Evolutionary conservation across 2,113 vertebrate genomes (phyloP).

Genomic region (Odontesthes bonariensis): DNA sequence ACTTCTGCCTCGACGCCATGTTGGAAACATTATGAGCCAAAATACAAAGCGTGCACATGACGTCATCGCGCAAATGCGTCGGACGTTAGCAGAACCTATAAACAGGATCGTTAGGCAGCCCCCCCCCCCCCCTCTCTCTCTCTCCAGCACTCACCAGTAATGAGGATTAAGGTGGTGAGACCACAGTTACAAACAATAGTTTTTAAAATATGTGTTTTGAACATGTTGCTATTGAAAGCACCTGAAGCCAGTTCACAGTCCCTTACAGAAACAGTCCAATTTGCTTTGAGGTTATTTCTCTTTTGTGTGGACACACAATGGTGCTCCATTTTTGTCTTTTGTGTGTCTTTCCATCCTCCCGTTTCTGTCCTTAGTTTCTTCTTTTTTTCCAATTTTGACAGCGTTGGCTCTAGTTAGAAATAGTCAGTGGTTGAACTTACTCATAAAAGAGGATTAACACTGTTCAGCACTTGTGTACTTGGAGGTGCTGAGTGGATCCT

Average conservation of each 20-base stretch:
- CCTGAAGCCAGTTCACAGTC: conserved; percentile 36
- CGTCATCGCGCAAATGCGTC: too few relatives aligned
- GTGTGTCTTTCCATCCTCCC: background rate
- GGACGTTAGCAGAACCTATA: too few relatives aligned
- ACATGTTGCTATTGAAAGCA: conserved; percentile 57
- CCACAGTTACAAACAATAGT: conserved; percentile 61
- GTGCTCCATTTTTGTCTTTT: conserved; percentile 4
- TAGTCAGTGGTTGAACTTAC: conserved; percentile 37
- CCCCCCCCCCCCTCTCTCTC: conserved; percentile 7
- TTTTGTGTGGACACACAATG: conserved; percentile 10
- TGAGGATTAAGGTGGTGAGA: conserved; percentile 73
- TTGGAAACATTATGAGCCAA: too few relatives aligned
- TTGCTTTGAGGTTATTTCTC: conserved; percentile 6
- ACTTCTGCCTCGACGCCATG: too few relatives aligned
- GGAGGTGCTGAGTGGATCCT: conserved; percentile 54
- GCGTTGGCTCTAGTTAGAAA: conserved; percentile 22
- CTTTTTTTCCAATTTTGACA: background rate
- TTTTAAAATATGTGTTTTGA: conserved; percentile 44
- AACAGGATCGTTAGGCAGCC: too few relatives aligned
- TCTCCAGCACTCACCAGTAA: conserved; percentile 63
- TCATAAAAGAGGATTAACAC: conserved; percentile 70
- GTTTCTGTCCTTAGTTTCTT: background rate
- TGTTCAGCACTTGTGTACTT: conserved; percentile 48
- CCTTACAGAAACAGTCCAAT: conserved; percentile 5
- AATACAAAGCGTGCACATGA: too few relatives aligned